Base-by-base conservation (phyloP, 2,113 vertebrate genomes). In the Myrmophylax atrothorax region DNA sequence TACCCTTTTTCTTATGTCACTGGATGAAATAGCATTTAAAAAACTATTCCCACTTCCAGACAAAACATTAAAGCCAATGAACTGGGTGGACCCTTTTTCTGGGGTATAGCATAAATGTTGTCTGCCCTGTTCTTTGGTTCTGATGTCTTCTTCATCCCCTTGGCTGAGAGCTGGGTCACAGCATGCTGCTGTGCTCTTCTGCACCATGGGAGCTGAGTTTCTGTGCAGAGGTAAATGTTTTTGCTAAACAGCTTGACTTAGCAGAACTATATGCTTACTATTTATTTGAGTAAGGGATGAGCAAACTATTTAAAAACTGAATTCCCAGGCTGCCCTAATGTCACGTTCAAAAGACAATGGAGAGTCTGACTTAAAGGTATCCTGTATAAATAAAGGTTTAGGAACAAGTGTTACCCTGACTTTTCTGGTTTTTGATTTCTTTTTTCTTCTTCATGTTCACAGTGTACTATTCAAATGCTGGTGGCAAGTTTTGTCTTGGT, bases 341-440 rank as follows among this genome's bases (percentile, higher is more conserved):
- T 64, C 56, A 67, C 16, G 5, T 63, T 97, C 96, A 87, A 97
- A 97, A 97, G 97, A n/a, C 70, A 63, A 8, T 7, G 24, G 37
- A 58, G 62, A 64, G 42, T 87, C 89, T 95, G 80, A 94, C 87
- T 94, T 56, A 94, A 96, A 93, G 80, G 46, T 53, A 82, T 89
- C 50, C 38, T 89, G 56, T 95, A 84, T 49, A 84, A 97, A 94
- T 96, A 93, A 92, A 95, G 29, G 58, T 87, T 84, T 93, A 64
- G 68, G 50, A 79, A 29, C 13, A 47, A 33, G 42, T 73, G 37
- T 80, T 89, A 42, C 52, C 60, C 87, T 87, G 14, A 37, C 20
- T 37, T 3, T 56, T 25, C 5, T 18, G 8, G 6, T n/a, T 18
- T 23, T 31, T 59, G 8, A 12, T 2, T 14, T 58, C 6, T 58